Evolutionary conservation across 1,140 invertebrate genomes (phyloP).

Genomic region (Ganaspis sp.): DNA sequence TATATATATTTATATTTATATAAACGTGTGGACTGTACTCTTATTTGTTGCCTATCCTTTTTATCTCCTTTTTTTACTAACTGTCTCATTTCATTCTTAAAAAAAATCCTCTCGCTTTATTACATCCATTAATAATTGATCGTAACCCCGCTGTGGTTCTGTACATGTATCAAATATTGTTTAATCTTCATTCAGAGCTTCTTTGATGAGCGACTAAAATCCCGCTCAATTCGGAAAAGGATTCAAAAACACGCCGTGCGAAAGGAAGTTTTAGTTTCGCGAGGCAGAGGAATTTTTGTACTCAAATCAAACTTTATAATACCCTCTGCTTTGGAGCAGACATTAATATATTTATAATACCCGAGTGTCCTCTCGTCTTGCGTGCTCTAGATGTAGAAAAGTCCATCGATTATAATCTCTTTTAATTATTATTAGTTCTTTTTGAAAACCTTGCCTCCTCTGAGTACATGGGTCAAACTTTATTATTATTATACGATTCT

Average conservation of each 20-base stretch:
- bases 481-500: constrained; percentile 40
- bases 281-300: constrained; percentile 44
- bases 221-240: constrained; percentile 12
- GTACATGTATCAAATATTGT: constrained; percentile 29
- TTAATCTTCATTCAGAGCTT: neutral
- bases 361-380: neutral
- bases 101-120: constrained; percentile 32
- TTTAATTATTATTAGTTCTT: neutral
- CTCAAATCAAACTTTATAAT: constrained; percentile 38
- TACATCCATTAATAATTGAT: constrained; percentile 66
- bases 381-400: neutral
- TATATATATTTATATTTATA: constrained; percentile 66
- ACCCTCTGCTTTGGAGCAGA: constrained; percentile 4
- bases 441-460: constrained; percentile 3
- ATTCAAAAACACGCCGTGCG: constrained; percentile 18
- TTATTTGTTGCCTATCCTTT: constrained; percentile 61
- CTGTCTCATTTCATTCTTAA: constrained; percentile 29
- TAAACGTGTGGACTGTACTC: constrained; percentile 71
- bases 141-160: constrained; percentile 53
- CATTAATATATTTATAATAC: constrained; percentile 25
- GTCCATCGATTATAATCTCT: neutral
- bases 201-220: neutral
- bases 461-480: constrained; percentile 28
- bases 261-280: constrained; percentile 26
- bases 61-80: constrained; percentile 52